Percentiles rank a stretch among this genome's conserved stretches.
These are phyloP conservation scores for Eurosta solidaginis DNA, from an alignment of 1,140 invertebrate species.

Conservation along the genomic window DNA sequence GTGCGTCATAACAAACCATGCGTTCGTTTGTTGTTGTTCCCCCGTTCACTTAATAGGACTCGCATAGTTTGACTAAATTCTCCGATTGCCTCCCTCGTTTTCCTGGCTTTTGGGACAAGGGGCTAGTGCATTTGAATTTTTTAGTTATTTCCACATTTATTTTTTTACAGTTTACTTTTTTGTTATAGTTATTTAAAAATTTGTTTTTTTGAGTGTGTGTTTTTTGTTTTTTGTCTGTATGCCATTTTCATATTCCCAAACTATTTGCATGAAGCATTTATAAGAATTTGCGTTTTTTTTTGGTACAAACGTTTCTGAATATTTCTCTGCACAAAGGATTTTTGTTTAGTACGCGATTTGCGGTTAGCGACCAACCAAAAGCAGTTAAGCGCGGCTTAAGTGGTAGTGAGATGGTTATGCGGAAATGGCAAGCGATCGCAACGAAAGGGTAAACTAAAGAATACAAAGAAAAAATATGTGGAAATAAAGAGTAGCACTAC, in stretches of 20 bases:
- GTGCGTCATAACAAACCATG: not conserved
- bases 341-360: conserved; percentile 25
- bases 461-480: not conserved
- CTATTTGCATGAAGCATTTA: conserved; percentile 26
- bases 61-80: not conserved
- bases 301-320: conserved; percentile 8
- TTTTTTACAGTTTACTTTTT: not conserved
- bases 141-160: not conserved
- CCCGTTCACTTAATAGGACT: not conserved
- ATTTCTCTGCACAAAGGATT: conserved; percentile 17
- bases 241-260: conserved; percentile 20
- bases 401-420: conserved; percentile 6
- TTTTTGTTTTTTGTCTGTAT: not conserved
- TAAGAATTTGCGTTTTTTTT: conserved; percentile 24
- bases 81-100: not conserved
- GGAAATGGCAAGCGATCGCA: not conserved
- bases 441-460: not conserved
- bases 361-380: conserved; percentile 25
- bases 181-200: conserved; percentile 16
- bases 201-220: conserved; percentile 26
- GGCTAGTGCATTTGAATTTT: conserved; percentile 11
- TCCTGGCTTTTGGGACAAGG: not conserved
- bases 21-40: not conserved
- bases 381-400: conserved; percentile 23
- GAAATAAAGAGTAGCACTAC: not conserved